Evolutionary conservation across 2,113 vertebrate species (phyloP).

Genomic region (Sebastes schlegelii): DNA sequence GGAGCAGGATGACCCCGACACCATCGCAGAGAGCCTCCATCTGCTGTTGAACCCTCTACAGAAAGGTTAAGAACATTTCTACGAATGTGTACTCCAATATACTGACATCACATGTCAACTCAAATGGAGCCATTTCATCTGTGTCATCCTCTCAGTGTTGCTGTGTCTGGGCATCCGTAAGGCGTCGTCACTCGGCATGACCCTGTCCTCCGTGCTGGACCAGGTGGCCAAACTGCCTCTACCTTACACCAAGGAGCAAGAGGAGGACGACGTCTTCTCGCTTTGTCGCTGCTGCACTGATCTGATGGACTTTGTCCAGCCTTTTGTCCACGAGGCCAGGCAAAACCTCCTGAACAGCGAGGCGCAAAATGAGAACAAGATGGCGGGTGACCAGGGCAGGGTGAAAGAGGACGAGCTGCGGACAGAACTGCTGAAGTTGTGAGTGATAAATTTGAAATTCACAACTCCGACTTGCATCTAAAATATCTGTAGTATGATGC

Average conservation of each 20-base stretch:
- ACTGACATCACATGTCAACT: neutral
- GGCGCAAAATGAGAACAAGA: slow-evolving; percentile 1
- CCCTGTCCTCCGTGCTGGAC: slow-evolving; percentile 90
- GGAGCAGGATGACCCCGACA: slow-evolving; percentile 88
- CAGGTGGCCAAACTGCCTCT: slow-evolving; percentile 91
- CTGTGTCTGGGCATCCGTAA: slow-evolving; percentile 89
- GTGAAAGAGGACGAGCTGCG: slow-evolving; percentile 85
- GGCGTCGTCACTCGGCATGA: slow-evolving; percentile 92
- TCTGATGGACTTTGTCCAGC: slow-evolving; percentile 87
- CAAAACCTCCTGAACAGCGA: slow-evolving; percentile 60
- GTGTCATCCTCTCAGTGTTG: slow-evolving; percentile 83
- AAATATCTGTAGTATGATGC: neutral
- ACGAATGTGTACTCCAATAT: neutral
- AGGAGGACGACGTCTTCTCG: slow-evolving; percentile 87
- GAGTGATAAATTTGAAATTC: slow-evolving; percentile 65
- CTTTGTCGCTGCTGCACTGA: slow-evolving; percentile 90
- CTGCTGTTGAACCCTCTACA: slow-evolving; percentile 92
- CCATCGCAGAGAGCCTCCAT: slow-evolving; percentile 86
- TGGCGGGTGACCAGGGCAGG: neutral
- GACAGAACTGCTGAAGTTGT: slow-evolving; percentile 95
- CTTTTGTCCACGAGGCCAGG: slow-evolving; percentile 89
- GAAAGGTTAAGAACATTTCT: slow-evolving; percentile 83
- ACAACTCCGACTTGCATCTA: neutral
- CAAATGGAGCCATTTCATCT: neutral
- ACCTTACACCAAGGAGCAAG: slow-evolving; percentile 90